Conservation (phyloP, 2,797 vertebrate species). For the Gymnodraco acuticeps region DNA sequence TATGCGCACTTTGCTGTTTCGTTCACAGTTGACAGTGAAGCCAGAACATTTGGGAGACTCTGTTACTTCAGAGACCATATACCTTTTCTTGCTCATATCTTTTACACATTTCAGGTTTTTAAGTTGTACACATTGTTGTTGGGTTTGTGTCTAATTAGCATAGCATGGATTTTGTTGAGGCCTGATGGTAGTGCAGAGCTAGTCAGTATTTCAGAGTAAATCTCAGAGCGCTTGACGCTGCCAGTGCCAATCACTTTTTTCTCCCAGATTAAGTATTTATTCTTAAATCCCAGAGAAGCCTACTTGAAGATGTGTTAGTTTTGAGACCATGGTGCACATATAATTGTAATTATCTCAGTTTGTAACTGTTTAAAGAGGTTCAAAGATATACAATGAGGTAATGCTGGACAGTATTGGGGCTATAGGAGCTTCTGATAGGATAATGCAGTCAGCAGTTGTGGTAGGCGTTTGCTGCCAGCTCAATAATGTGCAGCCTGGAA, state of each 20-base stretch:
- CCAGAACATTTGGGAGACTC: background rate
- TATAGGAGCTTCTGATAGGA: background rate
- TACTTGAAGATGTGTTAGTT: background rate
- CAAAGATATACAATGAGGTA: background rate
- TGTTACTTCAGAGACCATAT: slow-evolving; percentile 8
- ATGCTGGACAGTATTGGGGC: background rate
- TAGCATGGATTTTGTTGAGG: background rate
- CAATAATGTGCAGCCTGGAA: slow-evolving; percentile 31
- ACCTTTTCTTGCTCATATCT: too few relatives aligned
- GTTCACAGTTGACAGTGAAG: background rate
- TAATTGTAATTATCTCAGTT: background rate
- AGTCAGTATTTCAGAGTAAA: background rate
- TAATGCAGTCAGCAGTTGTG: slow-evolving; percentile 22
- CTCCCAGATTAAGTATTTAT: background rate
- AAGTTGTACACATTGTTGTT: background rate
- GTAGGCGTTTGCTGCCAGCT: slow-evolving; percentile 33
- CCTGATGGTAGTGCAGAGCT: background rate
- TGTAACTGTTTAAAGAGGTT: background rate
- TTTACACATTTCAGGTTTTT: background rate
- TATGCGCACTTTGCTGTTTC: background rate
- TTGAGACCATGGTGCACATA: background rate
- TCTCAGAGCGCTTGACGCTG: background rate
- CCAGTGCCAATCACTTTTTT: background rate
- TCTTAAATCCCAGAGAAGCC: background rate
- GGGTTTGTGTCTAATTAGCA: background rate